Evolutionary conservation across 2,113 vertebrate species (phyloP).

Genomic region (Cromileptes altivelis): DNA sequence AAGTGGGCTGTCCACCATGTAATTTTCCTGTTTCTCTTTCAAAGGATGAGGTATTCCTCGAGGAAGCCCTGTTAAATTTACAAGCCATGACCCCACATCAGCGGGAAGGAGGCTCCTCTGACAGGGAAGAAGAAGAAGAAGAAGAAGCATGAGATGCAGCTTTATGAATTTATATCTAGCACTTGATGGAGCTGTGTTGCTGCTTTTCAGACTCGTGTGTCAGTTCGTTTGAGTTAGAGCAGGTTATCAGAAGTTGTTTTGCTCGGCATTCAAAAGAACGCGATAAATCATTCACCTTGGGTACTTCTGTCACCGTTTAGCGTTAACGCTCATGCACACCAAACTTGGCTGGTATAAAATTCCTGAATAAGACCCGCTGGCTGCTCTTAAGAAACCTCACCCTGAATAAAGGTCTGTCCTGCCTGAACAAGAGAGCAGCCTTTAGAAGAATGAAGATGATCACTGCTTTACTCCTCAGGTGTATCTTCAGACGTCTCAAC

Average conservation of each 20-base stretch:
- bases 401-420: slow-evolving; percentile 72
- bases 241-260: slow-evolving; percentile 23
- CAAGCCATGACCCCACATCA: slow-evolving; percentile 82
- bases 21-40: slow-evolving; percentile 86
- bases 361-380: slow-evolving; percentile 57
- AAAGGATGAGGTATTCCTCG: slow-evolving; percentile 84
- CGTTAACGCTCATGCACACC: slow-evolving; percentile 27
- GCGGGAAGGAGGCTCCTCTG: slow-evolving; percentile 64
- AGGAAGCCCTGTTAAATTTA: slow-evolving; percentile 82
- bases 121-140: slow-evolving; percentile 29
- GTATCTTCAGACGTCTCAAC: slow-evolving; percentile 65
- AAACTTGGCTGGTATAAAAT: slow-evolving; percentile 52
- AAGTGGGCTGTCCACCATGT: slow-evolving; percentile 75
- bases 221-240: background rate
- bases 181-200: slow-evolving; percentile 39
- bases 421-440: slow-evolving; percentile 75
- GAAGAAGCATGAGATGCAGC: slow-evolving; percentile 40
- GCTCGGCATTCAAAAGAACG: slow-evolving; percentile 20
- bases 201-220: slow-evolving; percentile 12
- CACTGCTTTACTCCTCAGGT: slow-evolving; percentile 67
- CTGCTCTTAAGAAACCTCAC: slow-evolving; percentile 65
- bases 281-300: slow-evolving; percentile 48
- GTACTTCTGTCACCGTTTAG: slow-evolving; percentile 29
- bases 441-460: slow-evolving; percentile 76
- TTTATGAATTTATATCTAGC: slow-evolving; percentile 38